phyloP scores from a whole-genome alignment of 2,113 vertebrate species.

The Dendrocopos noguchii region DNA sequence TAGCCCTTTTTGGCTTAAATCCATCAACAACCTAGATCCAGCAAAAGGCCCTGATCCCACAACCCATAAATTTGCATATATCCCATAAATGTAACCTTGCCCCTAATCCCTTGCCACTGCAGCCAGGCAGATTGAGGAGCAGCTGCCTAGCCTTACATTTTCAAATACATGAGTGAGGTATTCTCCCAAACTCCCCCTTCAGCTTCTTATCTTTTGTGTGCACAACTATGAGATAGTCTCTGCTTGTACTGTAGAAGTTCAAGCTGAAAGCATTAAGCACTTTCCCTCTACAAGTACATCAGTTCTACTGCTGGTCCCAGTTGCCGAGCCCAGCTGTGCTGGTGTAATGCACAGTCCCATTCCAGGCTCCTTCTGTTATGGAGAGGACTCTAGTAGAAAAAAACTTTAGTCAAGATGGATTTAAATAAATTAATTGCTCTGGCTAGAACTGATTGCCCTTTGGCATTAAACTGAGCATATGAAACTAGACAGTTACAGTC shows the following conservation, averaged over 20 bases:
- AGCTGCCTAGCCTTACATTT: background rate
- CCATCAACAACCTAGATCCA: background rate
- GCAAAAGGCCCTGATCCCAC: background rate
- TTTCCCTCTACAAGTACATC: background rate
- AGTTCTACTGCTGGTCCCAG: background rate
- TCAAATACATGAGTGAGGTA: background rate
- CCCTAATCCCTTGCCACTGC: background rate
- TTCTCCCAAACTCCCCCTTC: background rate
- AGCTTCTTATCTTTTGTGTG: background rate
- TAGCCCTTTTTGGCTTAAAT: background rate
- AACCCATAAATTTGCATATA: background rate
- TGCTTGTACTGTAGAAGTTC: background rate
- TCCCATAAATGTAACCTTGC: background rate
- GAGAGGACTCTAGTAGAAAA: background rate
- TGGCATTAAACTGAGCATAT: background rate
- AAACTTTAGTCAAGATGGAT: background rate
- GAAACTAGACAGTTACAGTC: constrained; percentile 27
- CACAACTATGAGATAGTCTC: background rate
- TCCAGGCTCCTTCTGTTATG: background rate
- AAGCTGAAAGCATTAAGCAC: background rate
- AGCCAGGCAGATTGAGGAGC: background rate
- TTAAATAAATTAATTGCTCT: constrained; percentile 35
- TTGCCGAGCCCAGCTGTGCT: background rate
- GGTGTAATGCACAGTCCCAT: background rate
- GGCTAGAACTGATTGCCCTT: constrained; percentile 27